Percentiles rank a stretch among this genome's conserved stretches.
Evolutionary conservation across 2,113 vertebrate genomes (phyloP).

Genomic region (Abramis brama): DNA sequence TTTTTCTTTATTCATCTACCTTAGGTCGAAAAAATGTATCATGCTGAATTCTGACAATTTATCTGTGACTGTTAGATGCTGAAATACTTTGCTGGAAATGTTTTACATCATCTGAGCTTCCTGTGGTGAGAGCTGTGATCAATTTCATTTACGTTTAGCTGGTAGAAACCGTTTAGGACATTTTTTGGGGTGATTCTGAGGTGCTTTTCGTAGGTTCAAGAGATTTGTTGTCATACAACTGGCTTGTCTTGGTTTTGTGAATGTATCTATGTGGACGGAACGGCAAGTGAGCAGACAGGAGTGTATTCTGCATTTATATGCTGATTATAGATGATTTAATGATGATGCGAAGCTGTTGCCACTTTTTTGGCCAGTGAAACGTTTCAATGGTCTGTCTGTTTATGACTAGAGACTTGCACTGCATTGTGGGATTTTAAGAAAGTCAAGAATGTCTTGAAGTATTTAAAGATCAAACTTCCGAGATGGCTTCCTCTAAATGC

Average conservation of each 20-base stretch:
- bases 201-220: neutral
- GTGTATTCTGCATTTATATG: conserved; percentile 10
- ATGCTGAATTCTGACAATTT: neutral
- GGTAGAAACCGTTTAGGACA: neutral
- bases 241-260: neutral
- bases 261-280: neutral
- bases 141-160: neutral
- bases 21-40: neutral
- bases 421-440: conserved; percentile 18
- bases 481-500: neutral
- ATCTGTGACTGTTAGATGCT: conserved; percentile 39
- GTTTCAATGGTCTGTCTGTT: neutral
- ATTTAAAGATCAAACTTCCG: neutral
- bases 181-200: neutral
- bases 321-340: neutral
- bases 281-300: neutral
- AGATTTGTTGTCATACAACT: neutral
- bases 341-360: neutral
- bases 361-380: neutral
- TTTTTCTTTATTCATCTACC: neutral
- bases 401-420: neutral
- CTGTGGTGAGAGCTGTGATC: conserved; percentile 32
- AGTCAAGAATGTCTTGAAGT: conserved; percentile 27
- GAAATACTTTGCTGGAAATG: conserved; percentile 29
- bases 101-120: conserved; percentile 33